phyloP scores from a whole-genome alignment of 2,888 invertebrate genomes.

The Scrobipalpa costella region DNA sequence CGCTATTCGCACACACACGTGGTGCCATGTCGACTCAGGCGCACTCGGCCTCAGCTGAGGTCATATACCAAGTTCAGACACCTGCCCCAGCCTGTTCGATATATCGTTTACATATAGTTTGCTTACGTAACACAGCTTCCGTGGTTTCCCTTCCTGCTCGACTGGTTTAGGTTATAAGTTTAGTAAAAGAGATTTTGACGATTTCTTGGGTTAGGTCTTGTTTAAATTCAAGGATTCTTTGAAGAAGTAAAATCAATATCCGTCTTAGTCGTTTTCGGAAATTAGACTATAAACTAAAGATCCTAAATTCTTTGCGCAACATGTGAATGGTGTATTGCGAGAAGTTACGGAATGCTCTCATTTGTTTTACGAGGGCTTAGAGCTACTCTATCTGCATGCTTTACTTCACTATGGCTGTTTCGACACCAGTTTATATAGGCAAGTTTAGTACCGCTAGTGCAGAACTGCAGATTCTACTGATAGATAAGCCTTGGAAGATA shows the following conservation, averaged over 20 bases:
- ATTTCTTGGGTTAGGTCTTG: neutral
- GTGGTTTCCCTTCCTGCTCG: slow-evolving; percentile 31
- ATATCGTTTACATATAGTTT: slow-evolving; percentile 19
- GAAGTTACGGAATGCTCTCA: slow-evolving; percentile 25
- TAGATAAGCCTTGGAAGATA: slow-evolving; percentile 12
- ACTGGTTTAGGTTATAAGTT: neutral
- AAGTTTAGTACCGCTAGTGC: slow-evolving; percentile 4
- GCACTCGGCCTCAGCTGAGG: slow-evolving; percentile 34
- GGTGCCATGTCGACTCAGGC: slow-evolving; percentile 23
- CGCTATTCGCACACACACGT: slow-evolving; percentile 30
- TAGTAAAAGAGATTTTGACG: neutral
- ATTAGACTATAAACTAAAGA: neutral
- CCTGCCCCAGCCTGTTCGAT: slow-evolving; percentile 33
- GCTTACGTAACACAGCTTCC: slow-evolving; percentile 28
- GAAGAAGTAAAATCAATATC: neutral
- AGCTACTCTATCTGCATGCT: slow-evolving; percentile 22
- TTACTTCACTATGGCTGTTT: slow-evolving; percentile 13
- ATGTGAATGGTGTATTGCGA: neutral
- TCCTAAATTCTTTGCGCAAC: slow-evolving; percentile 6
- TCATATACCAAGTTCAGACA: slow-evolving; percentile 37
- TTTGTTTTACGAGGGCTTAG: slow-evolving; percentile 25
- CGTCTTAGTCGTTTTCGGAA: too few relatives aligned
- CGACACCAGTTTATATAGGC: slow-evolving; percentile 8
- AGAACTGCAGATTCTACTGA: neutral
- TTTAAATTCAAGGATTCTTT: neutral